Percentiles rank a stretch among this genome's conserved stretches.
phyloP scores from a whole-genome alignment of 2,888 invertebrate species.

The Cylindroiulus punctatus region DNA sequence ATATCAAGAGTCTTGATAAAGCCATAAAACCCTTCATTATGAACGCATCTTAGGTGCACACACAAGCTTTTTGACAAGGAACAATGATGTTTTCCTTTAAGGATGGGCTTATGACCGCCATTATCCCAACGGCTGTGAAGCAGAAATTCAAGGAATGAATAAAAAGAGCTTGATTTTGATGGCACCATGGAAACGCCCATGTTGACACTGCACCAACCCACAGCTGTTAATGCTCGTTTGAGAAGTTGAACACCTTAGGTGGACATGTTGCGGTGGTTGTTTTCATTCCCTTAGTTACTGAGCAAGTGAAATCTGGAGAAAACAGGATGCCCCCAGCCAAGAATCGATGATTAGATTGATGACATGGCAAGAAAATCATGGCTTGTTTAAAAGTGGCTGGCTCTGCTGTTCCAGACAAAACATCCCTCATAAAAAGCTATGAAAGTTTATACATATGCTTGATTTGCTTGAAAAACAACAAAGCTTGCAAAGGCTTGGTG shows the following conservation, averaged over 20 bases:
- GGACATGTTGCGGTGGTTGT: not conserved
- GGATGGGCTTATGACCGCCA: not conserved
- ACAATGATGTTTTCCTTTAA: slow-evolving; percentile 23
- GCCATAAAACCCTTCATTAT: not conserved
- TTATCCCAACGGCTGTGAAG: not conserved
- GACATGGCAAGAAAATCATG: not conserved
- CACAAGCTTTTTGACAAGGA: not conserved
- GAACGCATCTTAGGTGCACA: not conserved
- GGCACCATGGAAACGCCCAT: slow-evolving; percentile 13
- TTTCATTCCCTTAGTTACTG: not conserved
- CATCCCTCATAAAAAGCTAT: too few relatives aligned
- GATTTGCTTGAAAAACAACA: too few relatives aligned
- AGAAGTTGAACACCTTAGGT: not conserved
- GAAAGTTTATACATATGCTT: too few relatives aligned
- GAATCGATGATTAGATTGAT: not conserved
- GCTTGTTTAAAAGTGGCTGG: not conserved
- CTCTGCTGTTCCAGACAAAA: not conserved
- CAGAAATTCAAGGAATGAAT: not conserved
- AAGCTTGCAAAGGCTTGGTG: too few relatives aligned
- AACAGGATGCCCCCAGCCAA: slow-evolving; percentile 12
- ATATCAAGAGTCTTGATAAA: not conserved
- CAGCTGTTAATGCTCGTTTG: not conserved
- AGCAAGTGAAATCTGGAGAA: not conserved
- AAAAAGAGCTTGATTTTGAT: not conserved
- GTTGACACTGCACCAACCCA: not conserved